Base-by-base conservation (phyloP, 2,113 vertebrate species). In the Microcebus griseorufus region DNA sequence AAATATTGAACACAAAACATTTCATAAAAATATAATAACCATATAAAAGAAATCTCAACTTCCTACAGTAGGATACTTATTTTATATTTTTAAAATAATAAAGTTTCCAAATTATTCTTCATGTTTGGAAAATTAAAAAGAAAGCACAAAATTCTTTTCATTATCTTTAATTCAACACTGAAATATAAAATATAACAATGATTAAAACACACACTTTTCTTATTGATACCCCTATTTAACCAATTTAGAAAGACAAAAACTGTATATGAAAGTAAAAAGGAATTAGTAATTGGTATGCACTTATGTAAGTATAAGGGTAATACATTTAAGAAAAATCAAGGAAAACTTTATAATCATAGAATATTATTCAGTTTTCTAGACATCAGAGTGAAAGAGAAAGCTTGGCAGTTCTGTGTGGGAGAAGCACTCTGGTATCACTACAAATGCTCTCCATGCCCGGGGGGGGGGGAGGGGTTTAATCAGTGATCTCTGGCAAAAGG, bases 51-150 rank as follows among this genome's bases (percentile, higher is more conserved):
- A 85, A 55, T 32, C 3, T 9, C 18, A 64, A 3, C 48, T 78
- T 60, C 10, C 29, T 91, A 32, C 27, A 89, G 27, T 29, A 60
- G 37, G 12, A 72, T 69, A 84, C 16, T 65, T 93, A 85, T 39
- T 53, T 34, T 80, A 79, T 5, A 82, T 70, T 92, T 83, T 87
- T 14, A 90, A 96, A 94, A 58, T 45, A 92, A 72, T 94, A 5
- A 64, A 81, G 8, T 79, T 84, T 0, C 32, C 70, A 53, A 93
- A 80, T 86, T 94, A 93, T 79, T 73, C 27, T 81, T 94, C 5
- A 65, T 60, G 51, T 65, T 88, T 93, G 10, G 9, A 96, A 94
- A 88, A 70, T 25, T 34, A 37, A 78, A 91, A 79, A 45, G 7
- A 94, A 86, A 83, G 60, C 8, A 70, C 1, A 45, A 79, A 92